Evolutionary conservation across 2,888 invertebrate genomes (phyloP), one percentile per base, ranked within the genome.

Genomic region (Drosophila prolongata): DNA sequence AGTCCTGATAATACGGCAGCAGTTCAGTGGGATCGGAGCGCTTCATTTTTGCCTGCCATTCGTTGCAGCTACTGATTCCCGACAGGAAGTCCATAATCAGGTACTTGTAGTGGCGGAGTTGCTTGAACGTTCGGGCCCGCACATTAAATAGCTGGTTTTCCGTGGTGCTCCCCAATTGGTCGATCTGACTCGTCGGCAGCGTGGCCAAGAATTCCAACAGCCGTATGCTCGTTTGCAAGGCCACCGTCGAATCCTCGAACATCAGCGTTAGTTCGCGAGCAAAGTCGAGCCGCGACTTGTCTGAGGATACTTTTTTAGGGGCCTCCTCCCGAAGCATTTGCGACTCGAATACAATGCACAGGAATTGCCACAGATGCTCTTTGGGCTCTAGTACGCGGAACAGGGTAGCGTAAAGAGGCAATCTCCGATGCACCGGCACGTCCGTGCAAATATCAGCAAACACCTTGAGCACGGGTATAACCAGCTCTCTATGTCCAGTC

Each of bases 381-480:
- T 94, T 93, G 0, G 94, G 92, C 8, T 94, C 94, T 1, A 98
- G 93, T 0, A 96, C 95, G 37, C 94, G 93, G n/a, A 98, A 92
- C 2, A 98, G 93, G 80, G 96, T 96, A 37, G 93, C 94, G 75
- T 98, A 98, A 0, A 99, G 93, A 0, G 96, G 95, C 60, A 95
- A 92, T 60, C 98, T 93, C 47, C 99, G 94, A 91, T 99, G 99
- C 82, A 97, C 96, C 0, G 99, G 99, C 14, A 99, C 97, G 92
- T 99, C 97, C 0, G 97, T 93, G 47, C 98, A 94, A 0, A 97
- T 97, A 86, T 97, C 97, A 0, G 98, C 96, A 91, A 99, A 99
- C 49, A 98, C 97, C 49, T 97, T 94, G 19, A 98, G 93, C 14
- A 98, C 95, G 1, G 95, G 94, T 38, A 95, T 94, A 0, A 95